Conservation (phyloP, 2,797 vertebrate species). For the Cichlasoma orientale region DNA sequence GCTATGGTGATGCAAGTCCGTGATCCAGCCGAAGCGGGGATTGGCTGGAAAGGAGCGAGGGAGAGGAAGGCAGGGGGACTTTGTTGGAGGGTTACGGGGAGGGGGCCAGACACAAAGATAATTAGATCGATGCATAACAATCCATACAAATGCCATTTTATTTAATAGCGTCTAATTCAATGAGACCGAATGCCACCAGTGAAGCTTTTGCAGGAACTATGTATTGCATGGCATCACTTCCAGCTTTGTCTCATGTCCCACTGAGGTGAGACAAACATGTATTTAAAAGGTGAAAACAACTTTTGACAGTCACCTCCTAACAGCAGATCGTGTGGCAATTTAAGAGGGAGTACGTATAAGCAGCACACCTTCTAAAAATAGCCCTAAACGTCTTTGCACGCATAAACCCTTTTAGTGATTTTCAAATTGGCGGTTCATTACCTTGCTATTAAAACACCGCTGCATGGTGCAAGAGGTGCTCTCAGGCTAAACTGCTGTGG, state of each 20-base stretch:
- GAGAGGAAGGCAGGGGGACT: slow-evolving; percentile 53
- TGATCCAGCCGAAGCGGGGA: slow-evolving; percentile 67
- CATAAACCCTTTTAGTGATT: slow-evolving; percentile 31
- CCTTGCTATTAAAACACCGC: slow-evolving; percentile 48
- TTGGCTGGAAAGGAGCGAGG: slow-evolving; percentile 68
- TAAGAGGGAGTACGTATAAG: slow-evolving; percentile 28
- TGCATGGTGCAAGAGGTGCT: slow-evolving; percentile 42
- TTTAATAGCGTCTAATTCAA: slow-evolving; percentile 44
- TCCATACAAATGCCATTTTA: slow-evolving; percentile 57
- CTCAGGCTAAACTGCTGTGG: slow-evolving; percentile 34
- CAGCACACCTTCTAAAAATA: slow-evolving; percentile 63
- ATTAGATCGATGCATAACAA: slow-evolving; percentile 64
- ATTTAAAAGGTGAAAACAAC: slow-evolving; percentile 24
- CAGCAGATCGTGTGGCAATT: slow-evolving; percentile 36
- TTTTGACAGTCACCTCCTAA: slow-evolving; percentile 45
- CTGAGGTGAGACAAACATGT: slow-evolving; percentile 11
- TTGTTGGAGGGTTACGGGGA: slow-evolving; percentile 48
- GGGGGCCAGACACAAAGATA: slow-evolving; percentile 61
- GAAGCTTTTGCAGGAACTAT: slow-evolving; percentile 26
- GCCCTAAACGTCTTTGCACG: slow-evolving; percentile 39
- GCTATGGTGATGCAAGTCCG: slow-evolving; percentile 79
- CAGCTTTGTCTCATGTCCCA: slow-evolving; percentile 27
- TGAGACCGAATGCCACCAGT: slow-evolving; percentile 25
- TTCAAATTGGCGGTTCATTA: slow-evolving; percentile 56
- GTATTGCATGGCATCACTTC: slow-evolving; percentile 21